These are phyloP conservation scores for Sesia apiformis DNA, from an alignment of 2,888 invertebrate genomes.

Conservation along the genomic window DNA sequence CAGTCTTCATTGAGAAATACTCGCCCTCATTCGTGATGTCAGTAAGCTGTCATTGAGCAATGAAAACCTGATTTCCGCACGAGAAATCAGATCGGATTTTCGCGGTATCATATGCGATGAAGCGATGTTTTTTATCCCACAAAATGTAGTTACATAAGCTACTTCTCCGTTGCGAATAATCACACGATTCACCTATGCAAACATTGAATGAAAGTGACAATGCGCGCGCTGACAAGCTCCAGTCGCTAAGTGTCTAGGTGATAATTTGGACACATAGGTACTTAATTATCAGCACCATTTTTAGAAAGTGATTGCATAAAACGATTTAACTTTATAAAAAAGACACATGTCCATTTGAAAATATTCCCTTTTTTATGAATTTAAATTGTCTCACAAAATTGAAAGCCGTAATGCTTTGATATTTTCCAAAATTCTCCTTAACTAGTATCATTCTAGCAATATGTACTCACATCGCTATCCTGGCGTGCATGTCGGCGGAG, in stretches of 20 bases:
- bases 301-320: constrained; percentile 48
- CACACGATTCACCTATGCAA: constrained; percentile 28
- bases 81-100: constrained; percentile 55
- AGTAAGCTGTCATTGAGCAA: constrained; percentile 56
- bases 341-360: neutral
- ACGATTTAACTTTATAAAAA: constrained; percentile 10
- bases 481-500: constrained; percentile 44
- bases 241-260: constrained; percentile 12
- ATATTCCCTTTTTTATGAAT: neutral
- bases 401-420: too few relatives aligned
- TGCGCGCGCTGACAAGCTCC: constrained; percentile 27
- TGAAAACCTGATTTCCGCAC: constrained; percentile 64
- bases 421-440: too few relatives aligned
- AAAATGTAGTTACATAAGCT: constrained; percentile 25
- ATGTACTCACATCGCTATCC: constrained; percentile 60
- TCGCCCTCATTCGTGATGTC: constrained; percentile 68
- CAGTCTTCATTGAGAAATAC: constrained; percentile 68
- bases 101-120: constrained; percentile 28
- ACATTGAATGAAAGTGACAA: constrained; percentile 45
- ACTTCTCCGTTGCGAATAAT: neutral
- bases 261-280: neutral
- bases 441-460: neutral
- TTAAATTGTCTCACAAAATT: too few relatives aligned
- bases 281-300: constrained; percentile 29
- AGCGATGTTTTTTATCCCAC: constrained; percentile 14